These are phyloP conservation scores for Hoplias malabaricus DNA, from an alignment of 2,113 vertebrate genomes.

Conservation along the genomic window DNA sequence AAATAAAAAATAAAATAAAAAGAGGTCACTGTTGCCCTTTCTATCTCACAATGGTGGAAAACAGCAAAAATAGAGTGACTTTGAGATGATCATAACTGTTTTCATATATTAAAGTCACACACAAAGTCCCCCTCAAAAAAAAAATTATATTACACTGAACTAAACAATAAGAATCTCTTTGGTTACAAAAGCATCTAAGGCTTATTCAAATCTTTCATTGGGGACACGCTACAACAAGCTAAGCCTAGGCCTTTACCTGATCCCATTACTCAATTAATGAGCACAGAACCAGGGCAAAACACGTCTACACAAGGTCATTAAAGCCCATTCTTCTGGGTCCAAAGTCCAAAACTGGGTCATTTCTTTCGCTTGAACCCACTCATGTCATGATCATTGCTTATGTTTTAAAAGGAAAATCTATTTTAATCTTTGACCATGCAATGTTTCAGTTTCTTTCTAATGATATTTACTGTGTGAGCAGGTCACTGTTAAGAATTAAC, in stretches of 20 bases:
- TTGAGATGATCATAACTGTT: no score
- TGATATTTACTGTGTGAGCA: no score
- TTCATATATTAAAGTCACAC: no score
- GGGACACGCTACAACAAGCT: not conserved
- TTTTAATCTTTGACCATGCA: not conserved
- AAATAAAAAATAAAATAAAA: no score
- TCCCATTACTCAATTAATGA: not conserved
- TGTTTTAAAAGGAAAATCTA: not conserved
- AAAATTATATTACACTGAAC: no score
- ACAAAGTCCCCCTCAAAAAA: no score
- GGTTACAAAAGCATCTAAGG: not conserved
- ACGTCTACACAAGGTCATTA: not conserved
- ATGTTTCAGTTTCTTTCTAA: not conserved
- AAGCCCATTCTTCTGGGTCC: not conserved
- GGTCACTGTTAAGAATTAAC: no score
- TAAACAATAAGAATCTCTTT: not conserved
- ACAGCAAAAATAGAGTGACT: no score
- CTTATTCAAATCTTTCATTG: constrained; percentile 12
- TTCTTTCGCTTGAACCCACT: not conserved
- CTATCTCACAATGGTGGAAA: no score
- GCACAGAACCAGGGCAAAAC: not conserved
- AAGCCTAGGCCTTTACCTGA: not conserved
- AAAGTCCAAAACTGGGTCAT: not conserved
- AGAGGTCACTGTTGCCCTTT: no score
- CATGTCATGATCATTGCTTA: not conserved